Conservation (phyloP, 2,113 vertebrate genomes). For the Canis aureus region DNA sequence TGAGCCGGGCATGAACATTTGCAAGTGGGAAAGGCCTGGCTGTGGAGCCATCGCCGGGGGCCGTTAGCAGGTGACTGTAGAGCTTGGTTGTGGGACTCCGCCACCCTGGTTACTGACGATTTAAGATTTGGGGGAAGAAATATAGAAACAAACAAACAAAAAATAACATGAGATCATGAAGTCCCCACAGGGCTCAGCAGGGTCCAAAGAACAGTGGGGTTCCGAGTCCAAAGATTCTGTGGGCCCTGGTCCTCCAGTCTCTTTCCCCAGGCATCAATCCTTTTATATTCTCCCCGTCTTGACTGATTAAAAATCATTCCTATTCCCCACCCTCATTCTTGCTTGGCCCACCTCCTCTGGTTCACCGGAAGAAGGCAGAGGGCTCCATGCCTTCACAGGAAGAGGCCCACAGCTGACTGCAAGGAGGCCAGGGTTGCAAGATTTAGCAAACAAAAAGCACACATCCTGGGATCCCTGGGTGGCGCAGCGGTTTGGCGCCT, state of each 20-base stretch:
- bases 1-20: fast-evolving
- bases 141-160: not conserved
- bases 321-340: not conserved
- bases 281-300: not conserved
- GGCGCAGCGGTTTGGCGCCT: too few species aligned
- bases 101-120: not conserved
- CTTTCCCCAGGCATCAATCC: not conserved
- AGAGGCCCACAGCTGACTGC: not conserved
- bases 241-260: not conserved
- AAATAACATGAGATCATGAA: not conserved
- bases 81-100: not conserved
- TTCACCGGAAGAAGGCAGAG: fast-evolving
- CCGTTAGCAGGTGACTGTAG: not conserved
- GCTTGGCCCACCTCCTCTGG: not conserved
- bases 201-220: not conserved
- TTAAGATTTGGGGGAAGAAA: not conserved
- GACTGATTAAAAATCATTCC: not conserved
- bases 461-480: too few species aligned
- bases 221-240: not conserved
- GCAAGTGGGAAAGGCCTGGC: not conserved
- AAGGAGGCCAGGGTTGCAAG: not conserved
- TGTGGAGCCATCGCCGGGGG: not conserved
- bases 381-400: not conserved
- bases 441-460: not conserved
- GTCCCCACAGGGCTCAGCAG: not conserved